A percentile compares a stretch with the other conserved stretches of the same genome.
phyloP scores from a whole-genome alignment of 2,888 invertebrate genomes.

The Tricholauxania praeusta region DNA sequence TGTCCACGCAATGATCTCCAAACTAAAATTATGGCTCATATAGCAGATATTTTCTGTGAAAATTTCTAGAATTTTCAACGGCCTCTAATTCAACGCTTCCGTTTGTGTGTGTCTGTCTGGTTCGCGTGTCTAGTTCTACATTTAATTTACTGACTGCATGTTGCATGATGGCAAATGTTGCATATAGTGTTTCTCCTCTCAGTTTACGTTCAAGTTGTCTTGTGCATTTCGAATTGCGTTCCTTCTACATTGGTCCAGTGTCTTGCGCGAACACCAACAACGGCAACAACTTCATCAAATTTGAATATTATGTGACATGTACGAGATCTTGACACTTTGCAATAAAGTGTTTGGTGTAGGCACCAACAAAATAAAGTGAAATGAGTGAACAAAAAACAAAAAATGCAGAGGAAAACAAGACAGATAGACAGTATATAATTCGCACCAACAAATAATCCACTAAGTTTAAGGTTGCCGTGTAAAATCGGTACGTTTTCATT shows the following conservation, averaged over 20 bases:
- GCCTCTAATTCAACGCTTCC: no score
- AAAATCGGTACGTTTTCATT: no score
- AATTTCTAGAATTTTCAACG: slow-evolving; percentile 13
- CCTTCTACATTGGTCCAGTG: slow-evolving; percentile 2
- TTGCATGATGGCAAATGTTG: background rate
- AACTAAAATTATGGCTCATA: slow-evolving; percentile 24
- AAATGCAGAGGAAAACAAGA: background rate
- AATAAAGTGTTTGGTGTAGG: slow-evolving; percentile 8
- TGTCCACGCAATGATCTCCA: slow-evolving; percentile 26
- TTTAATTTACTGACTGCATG: background rate
- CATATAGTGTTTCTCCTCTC: slow-evolving; percentile 1
- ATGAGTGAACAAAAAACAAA: slow-evolving; percentile 29
- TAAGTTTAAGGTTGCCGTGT: background rate
- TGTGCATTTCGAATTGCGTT: background rate
- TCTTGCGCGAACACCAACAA: background rate
- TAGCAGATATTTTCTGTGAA: slow-evolving; percentile 6
- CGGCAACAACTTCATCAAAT: slow-evolving; percentile 50
- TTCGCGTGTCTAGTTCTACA: background rate
- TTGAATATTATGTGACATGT: slow-evolving; percentile 62
- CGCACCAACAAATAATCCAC: background rate
- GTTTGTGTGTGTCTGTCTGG: background rate
- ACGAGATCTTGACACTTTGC: slow-evolving; percentile 55
- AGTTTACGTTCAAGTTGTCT: slow-evolving; percentile 15
- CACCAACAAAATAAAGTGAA: slow-evolving; percentile 10
- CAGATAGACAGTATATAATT: background rate